Evolutionary conservation across 30 jellyfish, hydroid and myxozoan genomes (phyloP).

Genomic region (Catostylus mosaicus): DNA sequence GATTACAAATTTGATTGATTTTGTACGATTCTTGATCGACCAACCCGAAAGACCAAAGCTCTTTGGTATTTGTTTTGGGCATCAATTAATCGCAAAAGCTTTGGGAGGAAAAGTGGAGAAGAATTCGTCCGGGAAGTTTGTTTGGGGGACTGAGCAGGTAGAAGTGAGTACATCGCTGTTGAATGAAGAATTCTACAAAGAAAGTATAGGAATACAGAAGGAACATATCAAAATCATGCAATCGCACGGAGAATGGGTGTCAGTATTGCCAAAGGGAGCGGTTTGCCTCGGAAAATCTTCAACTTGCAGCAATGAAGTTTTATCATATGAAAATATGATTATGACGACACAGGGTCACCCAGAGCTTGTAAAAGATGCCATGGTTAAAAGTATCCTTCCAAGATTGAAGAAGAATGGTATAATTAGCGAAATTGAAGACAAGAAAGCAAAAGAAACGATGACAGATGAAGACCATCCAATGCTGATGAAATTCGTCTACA

Average conservation of each 20-base stretch:
- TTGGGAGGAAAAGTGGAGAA: constrained; percentile 80
- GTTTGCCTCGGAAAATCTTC: constrained; percentile 43
- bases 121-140: constrained; percentile 59
- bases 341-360: constrained; percentile 82
- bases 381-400: constrained; percentile 55
- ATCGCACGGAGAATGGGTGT: constrained; percentile 75
- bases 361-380: constrained; percentile 40
- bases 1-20: constrained; percentile 60
- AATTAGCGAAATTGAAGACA: constrained; percentile 26
- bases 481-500: constrained; percentile 11
- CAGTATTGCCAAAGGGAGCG: constrained; percentile 48
- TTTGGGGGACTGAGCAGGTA: constrained; percentile 56
- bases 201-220: constrained; percentile 4
- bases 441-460: constrained; percentile 7
- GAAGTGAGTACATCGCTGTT: constrained; percentile 10
- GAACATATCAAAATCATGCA: constrained; percentile 42
- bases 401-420: constrained; percentile 14
- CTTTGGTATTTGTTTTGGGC: constrained; percentile 93
- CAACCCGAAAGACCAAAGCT: constrained; percentile 33
- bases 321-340: constrained; percentile 38
- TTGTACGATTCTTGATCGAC: constrained; percentile 25
- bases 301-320: constrained; percentile 55
- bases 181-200: background rate
- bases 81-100: constrained; percentile 87
- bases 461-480: constrained; percentile 15